Evolutionary conservation across 2,113 vertebrate genomes (phyloP), one percentile per base, ranked within the genome.

Genomic region (Paramisgurnus dabryanus): DNA sequence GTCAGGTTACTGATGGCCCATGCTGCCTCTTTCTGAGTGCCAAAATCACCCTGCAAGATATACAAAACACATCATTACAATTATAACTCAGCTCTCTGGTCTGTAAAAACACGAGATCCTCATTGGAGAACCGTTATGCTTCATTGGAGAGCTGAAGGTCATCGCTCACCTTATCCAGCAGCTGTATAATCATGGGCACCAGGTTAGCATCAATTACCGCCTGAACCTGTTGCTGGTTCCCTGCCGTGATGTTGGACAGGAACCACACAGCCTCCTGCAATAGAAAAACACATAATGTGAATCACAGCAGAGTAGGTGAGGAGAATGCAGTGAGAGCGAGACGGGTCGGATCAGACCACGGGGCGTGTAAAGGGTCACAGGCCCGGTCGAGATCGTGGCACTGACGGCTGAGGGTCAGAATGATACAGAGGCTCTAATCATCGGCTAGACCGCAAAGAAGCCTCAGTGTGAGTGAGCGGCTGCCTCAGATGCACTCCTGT

Each of bases 1-100:
- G 98, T 99, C 91, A 99, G 92, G 91, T 99, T 99, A 93, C 98
- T 99, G 93, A 99, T 99, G 89, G 97, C 98, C 98, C 98, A 99
- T 45, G 98, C 98, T 78, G 98, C 98, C 93, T 99, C 98, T 80
- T 99, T 99, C 90, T 99, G 97, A 82, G 98, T 99, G 78, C 98
- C 97, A 90, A 99, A 99, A 89, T 99, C 98, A 22, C 98, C 98
- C 98, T 99, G 79, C n/a, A 85, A 89, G 34, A 66, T n/a, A 76
- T 41, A 17, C 66, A 22, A 13, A n/a, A 18, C 49, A 50, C 27
- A 34, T 34, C 22, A 22, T 22, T 22, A 22, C 22, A 22, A 22
- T 22, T 22, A 22, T 22, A 22, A 22, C 22, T 22, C 27, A 34
- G 27, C 27, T 34, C 27, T 34, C 27, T 34, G 1, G 27, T 3